A percentile compares a stretch with the other conserved stretches of the same genome.
Conservation (phyloP, 2,888 invertebrate species). For the Mesochorus sp. region DNA sequence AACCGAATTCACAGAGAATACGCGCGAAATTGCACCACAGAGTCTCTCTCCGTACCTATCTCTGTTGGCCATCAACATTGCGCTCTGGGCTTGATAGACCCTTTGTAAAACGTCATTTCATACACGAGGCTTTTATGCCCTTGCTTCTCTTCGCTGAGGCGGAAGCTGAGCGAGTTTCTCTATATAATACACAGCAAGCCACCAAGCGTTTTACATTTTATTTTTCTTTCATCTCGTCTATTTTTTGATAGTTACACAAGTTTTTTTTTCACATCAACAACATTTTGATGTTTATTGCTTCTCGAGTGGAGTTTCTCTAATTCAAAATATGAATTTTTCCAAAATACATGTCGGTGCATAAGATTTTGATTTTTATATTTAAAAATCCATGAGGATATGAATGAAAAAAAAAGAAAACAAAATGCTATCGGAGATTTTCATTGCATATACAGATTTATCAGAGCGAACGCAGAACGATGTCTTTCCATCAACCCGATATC, state of each 20-base stretch:
- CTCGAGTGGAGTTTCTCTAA: no score
- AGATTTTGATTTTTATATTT: no score
- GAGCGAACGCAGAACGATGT: not conserved
- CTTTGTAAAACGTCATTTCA: slow-evolving; percentile 79
- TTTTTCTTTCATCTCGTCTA: slow-evolving; percentile 35
- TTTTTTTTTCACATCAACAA: no score
- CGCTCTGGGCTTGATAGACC: slow-evolving; percentile 79
- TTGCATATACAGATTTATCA: slow-evolving; percentile 24
- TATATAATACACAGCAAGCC: slow-evolving; percentile 8
- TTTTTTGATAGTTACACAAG: slow-evolving; percentile 29
- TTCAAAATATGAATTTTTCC: no score
- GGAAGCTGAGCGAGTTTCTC: slow-evolving; percentile 62
- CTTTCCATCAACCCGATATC: slow-evolving; percentile 47
- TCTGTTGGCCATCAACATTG: slow-evolving; percentile 78
- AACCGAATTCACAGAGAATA: slow-evolving; percentile 63
- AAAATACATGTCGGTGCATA: no score
- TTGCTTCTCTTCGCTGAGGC: slow-evolving; percentile 65
- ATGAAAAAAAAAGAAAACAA: slow-evolving; percentile 1
- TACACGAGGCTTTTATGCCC: slow-evolving; percentile 75
- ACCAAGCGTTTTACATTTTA: slow-evolving; percentile 40
- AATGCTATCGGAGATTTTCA: not conserved
- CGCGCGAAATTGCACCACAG: slow-evolving; percentile 75
- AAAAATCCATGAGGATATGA: no score
- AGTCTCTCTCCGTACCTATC: slow-evolving; percentile 71
- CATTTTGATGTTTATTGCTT: no score